These are phyloP conservation scores for Girardia tigrina DNA, from an alignment of 2,888 invertebrate genomes.

Conservation along the genomic window DNA sequence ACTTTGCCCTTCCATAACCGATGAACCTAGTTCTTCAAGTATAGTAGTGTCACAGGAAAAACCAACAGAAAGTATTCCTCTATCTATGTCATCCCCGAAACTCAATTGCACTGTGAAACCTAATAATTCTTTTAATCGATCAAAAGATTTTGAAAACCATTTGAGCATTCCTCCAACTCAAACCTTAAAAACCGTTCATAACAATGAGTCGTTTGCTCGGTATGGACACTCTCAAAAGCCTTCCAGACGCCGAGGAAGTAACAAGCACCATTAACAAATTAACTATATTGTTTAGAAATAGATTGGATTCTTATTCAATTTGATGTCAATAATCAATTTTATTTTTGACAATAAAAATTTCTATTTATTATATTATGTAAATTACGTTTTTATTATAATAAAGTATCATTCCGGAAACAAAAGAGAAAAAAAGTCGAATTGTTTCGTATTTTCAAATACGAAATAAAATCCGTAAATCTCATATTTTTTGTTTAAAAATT, in stretches of 20 bases:
- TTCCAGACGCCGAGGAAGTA: background rate
- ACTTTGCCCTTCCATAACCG: background rate
- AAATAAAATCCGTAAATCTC: no score
- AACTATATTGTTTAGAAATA: background rate
- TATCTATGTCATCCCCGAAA: background rate
- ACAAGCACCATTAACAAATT: background rate
- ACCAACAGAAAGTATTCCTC: background rate
- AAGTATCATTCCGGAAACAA: no score
- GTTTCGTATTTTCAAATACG: no score
- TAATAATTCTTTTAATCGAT: background rate
- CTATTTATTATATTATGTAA: constrained; percentile 23
- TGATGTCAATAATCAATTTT: constrained; percentile 14
- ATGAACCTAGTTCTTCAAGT: background rate
- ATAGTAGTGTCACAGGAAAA: background rate
- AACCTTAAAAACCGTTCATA: background rate
- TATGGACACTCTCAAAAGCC: background rate
- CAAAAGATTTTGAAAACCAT: background rate
- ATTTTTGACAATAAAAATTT: constrained; percentile 23
- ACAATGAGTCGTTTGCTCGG: background rate
- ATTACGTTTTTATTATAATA: background rate
- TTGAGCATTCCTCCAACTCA: background rate
- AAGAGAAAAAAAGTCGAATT: no score
- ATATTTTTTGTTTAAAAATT: no score
- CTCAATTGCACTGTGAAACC: background rate
- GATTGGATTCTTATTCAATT: constrained; percentile 10